Evolutionary conservation across 2,888 invertebrate species (phyloP).

Genomic region (Drosophila borborema): DNA sequence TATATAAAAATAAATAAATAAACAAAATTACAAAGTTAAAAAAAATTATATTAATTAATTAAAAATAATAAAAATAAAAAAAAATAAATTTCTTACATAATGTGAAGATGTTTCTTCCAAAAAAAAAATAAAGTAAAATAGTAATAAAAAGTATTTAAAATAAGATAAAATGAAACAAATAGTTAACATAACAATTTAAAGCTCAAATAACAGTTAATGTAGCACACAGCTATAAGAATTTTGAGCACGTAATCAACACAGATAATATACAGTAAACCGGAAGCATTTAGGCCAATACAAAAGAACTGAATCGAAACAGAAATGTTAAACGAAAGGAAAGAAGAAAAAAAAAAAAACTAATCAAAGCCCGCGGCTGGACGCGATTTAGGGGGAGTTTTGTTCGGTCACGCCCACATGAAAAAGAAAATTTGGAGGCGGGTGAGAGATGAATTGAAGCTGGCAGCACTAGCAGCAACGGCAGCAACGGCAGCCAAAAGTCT

Average conservation of each 20-base stretch:
- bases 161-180: too few relatives aligned
- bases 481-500: conserved; percentile 55
- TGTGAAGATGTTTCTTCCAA: too few relatives aligned
- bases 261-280: neutral
- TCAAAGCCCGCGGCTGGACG: conserved; percentile 60
- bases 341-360: conserved; percentile 51
- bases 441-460: neutral
- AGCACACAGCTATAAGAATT: neutral
- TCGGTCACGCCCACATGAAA: conserved; percentile 36
- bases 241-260: conserved; percentile 1
- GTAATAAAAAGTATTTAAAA: too few relatives aligned
- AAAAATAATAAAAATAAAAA: too few relatives aligned
- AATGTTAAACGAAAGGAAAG: neutral
- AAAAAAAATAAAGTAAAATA: too few relatives aligned
- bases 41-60: too few relatives aligned
- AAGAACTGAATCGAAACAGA: conserved; percentile 7
- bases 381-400: conserved; percentile 28
- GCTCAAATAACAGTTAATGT: neutral
- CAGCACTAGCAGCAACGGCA: conserved; percentile 24
- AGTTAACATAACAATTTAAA: neutral
- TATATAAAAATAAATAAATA: too few relatives aligned
- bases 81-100: too few relatives aligned
- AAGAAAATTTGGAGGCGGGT: conserved; percentile 7
- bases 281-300: conserved; percentile 12
- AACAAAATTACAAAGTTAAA: too few relatives aligned